phyloP scores from a whole-genome alignment of 2,113 vertebrate species.

The Cercopithecus mona region DNA sequence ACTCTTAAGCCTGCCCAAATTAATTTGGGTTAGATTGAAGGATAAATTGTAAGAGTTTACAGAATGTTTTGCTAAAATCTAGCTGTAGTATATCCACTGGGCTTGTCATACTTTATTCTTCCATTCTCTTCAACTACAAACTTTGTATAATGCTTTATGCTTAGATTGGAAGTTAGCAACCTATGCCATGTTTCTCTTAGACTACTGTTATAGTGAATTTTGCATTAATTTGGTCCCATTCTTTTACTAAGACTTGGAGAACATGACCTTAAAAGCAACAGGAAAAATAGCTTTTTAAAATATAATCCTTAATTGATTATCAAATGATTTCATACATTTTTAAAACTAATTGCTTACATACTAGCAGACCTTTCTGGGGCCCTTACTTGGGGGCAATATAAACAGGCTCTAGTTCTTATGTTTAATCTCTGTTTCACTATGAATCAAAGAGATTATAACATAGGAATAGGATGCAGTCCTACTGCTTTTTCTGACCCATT shows the following conservation, averaged over 20 bases:
- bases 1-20: not conserved
- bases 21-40: not conserved
- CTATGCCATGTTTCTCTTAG: not conserved
- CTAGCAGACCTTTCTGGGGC: constrained; percentile 10
- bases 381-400: constrained; percentile 25
- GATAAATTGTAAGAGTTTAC: constrained; percentile 9
- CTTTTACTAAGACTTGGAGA: not conserved
- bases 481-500: not conserved
- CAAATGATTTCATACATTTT: constrained; percentile 19
- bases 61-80: constrained; percentile 13
- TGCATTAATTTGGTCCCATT: not conserved
- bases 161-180: not conserved
- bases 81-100: not conserved
- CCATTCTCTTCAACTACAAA: not conserved
- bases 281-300: not conserved
- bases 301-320: constrained; percentile 20
- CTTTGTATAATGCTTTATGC: not conserved
- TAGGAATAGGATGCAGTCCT: not conserved
- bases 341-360: constrained; percentile 2
- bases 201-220: not conserved
- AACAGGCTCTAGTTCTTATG: constrained; percentile 16
- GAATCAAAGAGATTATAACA: constrained; percentile 26
- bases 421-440: constrained; percentile 45
- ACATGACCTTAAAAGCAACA: not conserved
- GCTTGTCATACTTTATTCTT: not conserved